Evolutionary conservation across 1,140 invertebrate species (phyloP), one percentile per base, ranked within the genome.

Genomic region (Drosophila kohkoa): DNA sequence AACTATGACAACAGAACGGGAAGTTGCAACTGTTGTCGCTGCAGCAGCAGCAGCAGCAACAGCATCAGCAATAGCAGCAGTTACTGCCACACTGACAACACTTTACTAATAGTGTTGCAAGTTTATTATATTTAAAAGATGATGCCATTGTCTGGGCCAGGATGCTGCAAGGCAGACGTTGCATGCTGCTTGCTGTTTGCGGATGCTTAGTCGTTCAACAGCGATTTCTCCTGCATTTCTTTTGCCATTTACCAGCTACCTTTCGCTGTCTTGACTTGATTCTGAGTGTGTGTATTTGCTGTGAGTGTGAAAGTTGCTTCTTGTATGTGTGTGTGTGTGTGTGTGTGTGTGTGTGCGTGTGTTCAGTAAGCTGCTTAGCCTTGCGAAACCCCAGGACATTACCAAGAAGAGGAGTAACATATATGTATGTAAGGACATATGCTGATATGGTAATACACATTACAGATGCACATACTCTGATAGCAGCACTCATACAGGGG

Each of bases 81-180:
- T 32, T 11, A n/a, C 46, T 30, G 30, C 11, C 15, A n/a, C 43
- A 65, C 35, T 41, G 32, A 41, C 35, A 28, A 71, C 68, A 57
- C 52, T 58, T 41, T 30, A 66, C 69, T 65, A 66, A 71, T 65
- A 65, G 64, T 43, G 7, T 46, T 28, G 49, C 5, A 58, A 62
- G 52, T 66, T 41, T 63, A 67, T 76, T 52, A 71, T 62, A 45
- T 80, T 80, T 77, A 62, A 71, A 57, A 25, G 38, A 51, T 71
- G 30, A 51, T 52, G 59, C 16, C 46, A 65, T 64, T 72, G 54
- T 59, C 52, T 65, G 43, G 6, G 30, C 6, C 7, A 57, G 32
- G 7, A 32, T 64, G 49, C 46, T 41, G 49, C 30, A 60, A 41
- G 41, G 16, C 30, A 25, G 41, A 8, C 35, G 35, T 10, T 38